These are phyloP conservation scores for Sarcophaga carnaria DNA, from an alignment of 2,888 invertebrate genomes.

Conservation along the genomic window DNA sequence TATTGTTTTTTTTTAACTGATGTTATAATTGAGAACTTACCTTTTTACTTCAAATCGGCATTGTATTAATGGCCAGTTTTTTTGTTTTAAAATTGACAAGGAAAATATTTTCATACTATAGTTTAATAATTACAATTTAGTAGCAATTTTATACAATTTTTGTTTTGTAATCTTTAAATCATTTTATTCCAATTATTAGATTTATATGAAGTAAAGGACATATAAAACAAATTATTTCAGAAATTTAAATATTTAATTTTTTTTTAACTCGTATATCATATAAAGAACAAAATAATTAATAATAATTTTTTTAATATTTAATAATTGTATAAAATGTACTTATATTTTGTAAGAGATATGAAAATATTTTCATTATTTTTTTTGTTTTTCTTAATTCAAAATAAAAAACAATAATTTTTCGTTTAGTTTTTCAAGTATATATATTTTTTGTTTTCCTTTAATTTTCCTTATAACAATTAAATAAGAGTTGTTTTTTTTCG, in stretches of 20 bases:
- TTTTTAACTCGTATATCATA: too few relatives aligned
- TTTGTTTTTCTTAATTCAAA: conserved; percentile 30
- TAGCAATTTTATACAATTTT: conserved; percentile 7
- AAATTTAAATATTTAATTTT: too few relatives aligned
- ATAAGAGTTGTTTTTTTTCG: conserved; percentile 69
- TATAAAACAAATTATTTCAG: too few relatives aligned
- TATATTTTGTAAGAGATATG: neutral
- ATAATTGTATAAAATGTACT: neutral
- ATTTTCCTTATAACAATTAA: conserved; percentile 73
- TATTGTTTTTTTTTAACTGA: neutral
- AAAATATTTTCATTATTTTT: conserved; percentile 58
- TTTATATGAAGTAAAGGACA: too few relatives aligned
- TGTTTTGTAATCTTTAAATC: too few relatives aligned
- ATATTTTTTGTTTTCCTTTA: conserved; percentile 70
- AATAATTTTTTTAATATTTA: too few relatives aligned
- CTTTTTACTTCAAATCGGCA: conserved; percentile 19
- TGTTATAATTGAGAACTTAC: conserved; percentile 47
- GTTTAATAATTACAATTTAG: neutral
- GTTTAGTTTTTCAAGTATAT: conserved; percentile 66
- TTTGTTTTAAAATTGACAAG: neutral
- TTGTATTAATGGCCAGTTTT: neutral
- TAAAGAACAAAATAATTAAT: too few relatives aligned
- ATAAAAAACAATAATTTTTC: conserved; percentile 56
- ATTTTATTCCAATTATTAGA: too few relatives aligned
- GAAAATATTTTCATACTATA: conserved; percentile 56